Percentiles rank a stretch among this genome's conserved stretches.
These are phyloP conservation scores for Salvelinus alpinus DNA, from an alignment of 2,113 vertebrate genomes.

Conservation along the genomic window DNA sequence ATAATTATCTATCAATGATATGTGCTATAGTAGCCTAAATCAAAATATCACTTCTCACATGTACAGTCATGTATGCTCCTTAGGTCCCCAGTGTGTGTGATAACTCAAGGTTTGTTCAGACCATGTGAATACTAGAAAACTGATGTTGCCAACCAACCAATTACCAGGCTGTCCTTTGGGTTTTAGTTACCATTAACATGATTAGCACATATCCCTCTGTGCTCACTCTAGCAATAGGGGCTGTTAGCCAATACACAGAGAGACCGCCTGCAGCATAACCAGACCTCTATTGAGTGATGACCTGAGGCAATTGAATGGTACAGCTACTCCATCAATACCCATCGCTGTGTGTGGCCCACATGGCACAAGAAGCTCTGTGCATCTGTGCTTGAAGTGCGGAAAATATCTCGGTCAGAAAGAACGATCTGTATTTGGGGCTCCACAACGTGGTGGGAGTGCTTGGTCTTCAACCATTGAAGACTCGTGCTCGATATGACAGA, in stretches of 20 bases:
- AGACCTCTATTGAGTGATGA: conserved; percentile 8
- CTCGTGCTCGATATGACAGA: too few species aligned
- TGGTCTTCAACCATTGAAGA: too few species aligned
- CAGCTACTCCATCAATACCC: neutral
- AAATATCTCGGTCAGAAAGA: too few species aligned
- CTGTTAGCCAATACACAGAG: conserved; percentile 4
- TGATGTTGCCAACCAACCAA: neutral
- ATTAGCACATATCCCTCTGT: conserved; percentile 26
- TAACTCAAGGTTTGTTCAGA: neutral
- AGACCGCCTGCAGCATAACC: neutral
- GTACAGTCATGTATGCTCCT: too few species aligned
- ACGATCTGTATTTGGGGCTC: too few species aligned
- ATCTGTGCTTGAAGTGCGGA: too few species aligned
- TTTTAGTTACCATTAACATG: conserved; percentile 5
- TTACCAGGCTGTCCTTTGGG: neutral
- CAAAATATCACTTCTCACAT: too few species aligned
- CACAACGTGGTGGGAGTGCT: too few species aligned
- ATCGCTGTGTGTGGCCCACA: conserved; percentile 1
- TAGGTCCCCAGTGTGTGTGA: too few species aligned
- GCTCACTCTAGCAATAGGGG: conserved; percentile 29
- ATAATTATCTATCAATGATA: too few species aligned
- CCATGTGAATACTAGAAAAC: neutral
- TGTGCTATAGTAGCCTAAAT: too few species aligned
- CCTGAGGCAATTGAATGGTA: neutral
- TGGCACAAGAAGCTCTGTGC: neutral